Evolutionary conservation across 2,888 invertebrate genomes (phyloP), one percentile per base, ranked within the genome.

Genomic region (Luperina testacea): DNA sequence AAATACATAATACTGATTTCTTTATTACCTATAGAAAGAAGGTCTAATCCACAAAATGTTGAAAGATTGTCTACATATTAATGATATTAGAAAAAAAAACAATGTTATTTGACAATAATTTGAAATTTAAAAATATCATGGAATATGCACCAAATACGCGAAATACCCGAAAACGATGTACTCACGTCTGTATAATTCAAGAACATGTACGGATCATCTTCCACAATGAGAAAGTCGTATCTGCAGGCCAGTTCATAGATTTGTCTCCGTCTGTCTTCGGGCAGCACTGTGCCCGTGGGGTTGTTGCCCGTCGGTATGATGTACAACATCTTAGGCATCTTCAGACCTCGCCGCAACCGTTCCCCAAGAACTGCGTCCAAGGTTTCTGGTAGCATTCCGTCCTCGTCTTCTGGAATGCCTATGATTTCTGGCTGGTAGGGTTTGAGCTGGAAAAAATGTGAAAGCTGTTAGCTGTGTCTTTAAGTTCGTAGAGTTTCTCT

Each of bases 201-300:
- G 91, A 98, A 98, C 94, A 98, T 98, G 90, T 98, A 98, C 0
- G 98, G 98, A 93, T 98, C 98, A 90, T 98, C 98, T 92, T 98
- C 98, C 13, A 98, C 90, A 75, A 98, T 98, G 15, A 98, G 90
- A 59, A 98, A 97, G 94, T 98, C 97, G 92, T 98, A 98, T 92
- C 97, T 97, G 93, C 98, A 98, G 69, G 98, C 98, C 83, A 98
- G 96, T 86, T 97, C 96, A 91, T 98, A 98, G 67, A 98, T 97
- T 93, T 97, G 97, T 82, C 97, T 96, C 80, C 98, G 97, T 84
- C 98, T 97, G 27, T 97, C 97, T 68, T 97, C 95, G 0, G 98
- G 96, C 76, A 98, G 95, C 0, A 98, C 97, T 0, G 97, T 97
- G 0, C 98, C 98, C 0, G 98, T 98, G 1, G 98, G 98, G 92